phyloP scores from a whole-genome alignment of 1,140 invertebrate genomes.

The Galleria mellonella region DNA sequence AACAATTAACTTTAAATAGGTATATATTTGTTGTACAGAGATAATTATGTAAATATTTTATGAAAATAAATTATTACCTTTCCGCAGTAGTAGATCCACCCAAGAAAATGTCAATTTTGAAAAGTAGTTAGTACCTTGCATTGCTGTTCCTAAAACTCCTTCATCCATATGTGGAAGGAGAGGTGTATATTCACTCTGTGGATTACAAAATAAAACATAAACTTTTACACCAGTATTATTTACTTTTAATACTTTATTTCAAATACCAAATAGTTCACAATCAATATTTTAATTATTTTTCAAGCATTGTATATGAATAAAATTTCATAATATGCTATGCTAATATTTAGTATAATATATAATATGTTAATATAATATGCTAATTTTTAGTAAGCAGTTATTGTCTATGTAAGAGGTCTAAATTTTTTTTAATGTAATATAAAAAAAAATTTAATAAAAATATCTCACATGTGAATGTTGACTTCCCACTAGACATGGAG shows the following conservation, averaged over 20 bases:
- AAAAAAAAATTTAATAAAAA: slow-evolving; percentile 1
- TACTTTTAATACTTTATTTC: no score
- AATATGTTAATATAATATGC: no score
- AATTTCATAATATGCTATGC: neutral
- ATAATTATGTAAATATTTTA: no score
- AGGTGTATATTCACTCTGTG: slow-evolving; percentile 77
- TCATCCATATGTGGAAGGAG: slow-evolving; percentile 72
- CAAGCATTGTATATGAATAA: neutral
- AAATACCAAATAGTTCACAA: no score
- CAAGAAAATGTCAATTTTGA: slow-evolving; percentile 90
- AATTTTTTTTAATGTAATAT: neutral
- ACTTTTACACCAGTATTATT: no score
- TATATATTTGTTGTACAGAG: no score
- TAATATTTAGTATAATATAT: neutral
- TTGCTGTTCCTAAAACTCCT: slow-evolving; percentile 84
- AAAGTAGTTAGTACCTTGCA: slow-evolving; percentile 81
- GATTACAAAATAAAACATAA: slow-evolving; percentile 12
- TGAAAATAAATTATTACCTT: slow-evolving; percentile 75
- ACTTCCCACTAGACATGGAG: slow-evolving; percentile 66
- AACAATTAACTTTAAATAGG: slow-evolving; percentile 3
- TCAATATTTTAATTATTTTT: no score
- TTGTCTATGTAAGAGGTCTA: no score
- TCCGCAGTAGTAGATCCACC: slow-evolving; percentile 90
- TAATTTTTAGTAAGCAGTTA: no score
- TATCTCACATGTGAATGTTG: slow-evolving; percentile 73